phyloP scores from a whole-genome alignment of 2,888 invertebrate genomes.

The Tridacna crocea region DNA sequence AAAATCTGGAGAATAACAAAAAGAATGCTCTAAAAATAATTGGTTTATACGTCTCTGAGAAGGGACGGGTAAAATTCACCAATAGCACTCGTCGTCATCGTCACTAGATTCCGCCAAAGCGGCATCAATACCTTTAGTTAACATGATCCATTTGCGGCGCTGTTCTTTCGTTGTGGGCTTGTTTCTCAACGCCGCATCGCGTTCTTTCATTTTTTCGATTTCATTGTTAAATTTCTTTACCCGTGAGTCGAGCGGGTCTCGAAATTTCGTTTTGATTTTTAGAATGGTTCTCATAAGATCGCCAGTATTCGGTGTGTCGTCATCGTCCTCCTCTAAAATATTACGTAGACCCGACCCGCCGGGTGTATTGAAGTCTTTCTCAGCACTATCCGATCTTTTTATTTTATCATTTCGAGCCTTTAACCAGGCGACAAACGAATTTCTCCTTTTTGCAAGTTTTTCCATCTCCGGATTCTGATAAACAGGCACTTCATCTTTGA shows the following conservation, averaged over 20 bases:
- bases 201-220: conserved; percentile 53
- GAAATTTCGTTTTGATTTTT: conserved; percentile 49
- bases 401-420: conserved; percentile 27
- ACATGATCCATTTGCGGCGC: conserved; percentile 55
- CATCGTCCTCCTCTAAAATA: conserved; percentile 39
- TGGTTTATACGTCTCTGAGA: no score
- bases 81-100: conserved; percentile 54
- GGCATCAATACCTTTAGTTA: conserved; percentile 62
- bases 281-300: conserved; percentile 59
- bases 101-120: conserved; percentile 62
- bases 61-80: background rate
- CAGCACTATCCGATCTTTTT: conserved; percentile 13
- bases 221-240: conserved; percentile 57
- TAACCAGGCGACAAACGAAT: conserved; percentile 46
- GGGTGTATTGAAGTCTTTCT: conserved; percentile 6
- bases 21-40: no score
- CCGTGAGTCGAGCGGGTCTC: conserved; percentile 56
- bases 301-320: conserved; percentile 37
- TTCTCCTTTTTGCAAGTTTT: conserved; percentile 43
- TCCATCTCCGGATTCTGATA: conserved; percentile 4
- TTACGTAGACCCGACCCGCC: conserved; percentile 23
- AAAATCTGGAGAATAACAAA: no score
- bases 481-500: conserved; percentile 34
- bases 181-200: conserved; percentile 39
- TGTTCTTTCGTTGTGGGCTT: conserved; percentile 39